Evolutionary conservation across 2,797 vertebrate species (phyloP).

Genomic region (Tragelaphus eurycerus): DNA sequence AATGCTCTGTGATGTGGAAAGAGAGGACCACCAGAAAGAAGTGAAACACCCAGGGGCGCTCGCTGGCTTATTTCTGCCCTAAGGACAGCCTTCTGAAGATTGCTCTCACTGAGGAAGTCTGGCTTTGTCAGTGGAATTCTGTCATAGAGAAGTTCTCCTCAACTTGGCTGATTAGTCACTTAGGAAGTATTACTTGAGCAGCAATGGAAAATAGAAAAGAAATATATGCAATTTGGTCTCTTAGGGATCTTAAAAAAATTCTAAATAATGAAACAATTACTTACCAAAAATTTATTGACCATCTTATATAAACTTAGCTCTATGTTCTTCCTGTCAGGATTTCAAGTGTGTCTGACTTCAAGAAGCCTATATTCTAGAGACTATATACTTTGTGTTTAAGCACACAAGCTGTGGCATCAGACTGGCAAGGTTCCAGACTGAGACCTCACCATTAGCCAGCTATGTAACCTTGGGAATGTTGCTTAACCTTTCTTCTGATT

Average conservation of each 20-base stretch:
- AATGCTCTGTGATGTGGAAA: background rate
- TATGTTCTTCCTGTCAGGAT: background rate
- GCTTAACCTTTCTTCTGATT: background rate
- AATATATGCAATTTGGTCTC: background rate
- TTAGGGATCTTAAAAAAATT: background rate
- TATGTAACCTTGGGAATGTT: background rate
- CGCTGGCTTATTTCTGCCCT: background rate
- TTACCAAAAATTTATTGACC: background rate
- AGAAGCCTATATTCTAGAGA: background rate
- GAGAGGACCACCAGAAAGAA: background rate
- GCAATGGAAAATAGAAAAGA: background rate
- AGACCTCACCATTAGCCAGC: background rate
- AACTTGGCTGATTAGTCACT: background rate
- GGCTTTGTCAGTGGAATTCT: background rate
- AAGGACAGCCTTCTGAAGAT: background rate
- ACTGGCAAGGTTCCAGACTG: background rate
- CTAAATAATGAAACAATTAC: background rate
- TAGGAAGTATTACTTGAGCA: background rate
- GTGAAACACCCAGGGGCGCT: background rate
- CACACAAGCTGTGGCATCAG: background rate
- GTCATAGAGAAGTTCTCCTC: background rate
- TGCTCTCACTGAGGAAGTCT: background rate
- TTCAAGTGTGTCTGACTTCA: background rate
- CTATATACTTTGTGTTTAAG: background rate
- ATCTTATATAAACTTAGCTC: background rate